Base-by-base conservation (phyloP, 2,797 vertebrate genomes). In the Lepus townsendii region DNA sequence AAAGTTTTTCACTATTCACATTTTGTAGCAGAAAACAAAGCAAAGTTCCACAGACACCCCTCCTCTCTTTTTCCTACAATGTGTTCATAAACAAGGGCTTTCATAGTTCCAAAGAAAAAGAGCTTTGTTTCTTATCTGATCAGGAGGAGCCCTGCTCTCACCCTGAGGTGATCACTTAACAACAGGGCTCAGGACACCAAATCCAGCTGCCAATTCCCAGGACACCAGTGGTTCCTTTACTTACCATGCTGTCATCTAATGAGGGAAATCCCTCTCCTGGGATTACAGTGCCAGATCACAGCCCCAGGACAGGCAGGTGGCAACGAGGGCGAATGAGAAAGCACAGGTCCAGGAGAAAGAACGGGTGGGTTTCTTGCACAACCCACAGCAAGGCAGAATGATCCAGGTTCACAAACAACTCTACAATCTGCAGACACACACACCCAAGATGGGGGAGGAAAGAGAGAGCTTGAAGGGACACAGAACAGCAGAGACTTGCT, bases 1-100 rank as follows among this genome's bases (percentile, higher is more conserved):
- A 57, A 96, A 96, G 95, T 92, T 91, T 96, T 95, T 96, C 11
- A 69, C 96, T 96, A 97, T 97, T 98, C 98, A 98, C 98, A 98
- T 98, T 98, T 97, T 95, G 77, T 95, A 97, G 94, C 79, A 93
- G 85, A 73, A 83, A 54, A 71, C 78, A 50, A 71, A 96, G 91
- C 52, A 17, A 77, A 76, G 78, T 82, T 97, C 91, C 94, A 62
- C 63, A 83, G 22, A 95, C 79, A 79, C 62, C 1, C 0, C 93
- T 97, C 0, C 0, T 91, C 87, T 83, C 62, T 78, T 57, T 62
- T 84, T 86, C 73, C 7, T 0, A 69, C 95, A 96, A 89, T 22
- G 22, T 94, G 82, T 97, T 1, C n/a, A 68, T 78, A 9, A 50
- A 57, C 62, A 79, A 92, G 94, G 68, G 86, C 96, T 97, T 97